Conservation (phyloP, 2,888 invertebrate genomes). For the Troides helena region DNA sequence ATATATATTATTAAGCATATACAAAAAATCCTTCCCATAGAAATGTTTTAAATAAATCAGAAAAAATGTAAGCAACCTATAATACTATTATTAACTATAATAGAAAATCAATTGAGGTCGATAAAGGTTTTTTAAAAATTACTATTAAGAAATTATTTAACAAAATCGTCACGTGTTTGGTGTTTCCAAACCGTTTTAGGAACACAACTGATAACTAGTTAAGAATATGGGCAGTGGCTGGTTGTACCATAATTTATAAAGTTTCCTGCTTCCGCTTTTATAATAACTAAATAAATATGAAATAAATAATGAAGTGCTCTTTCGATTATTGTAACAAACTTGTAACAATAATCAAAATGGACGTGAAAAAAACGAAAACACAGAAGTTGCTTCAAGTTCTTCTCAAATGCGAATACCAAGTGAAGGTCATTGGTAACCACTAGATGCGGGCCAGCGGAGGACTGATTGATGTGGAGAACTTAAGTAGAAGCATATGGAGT, state of each 20-base stretch:
- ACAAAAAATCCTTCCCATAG: not conserved
- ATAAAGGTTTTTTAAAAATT: constrained; percentile 4
- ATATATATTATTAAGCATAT: constrained; percentile 10
- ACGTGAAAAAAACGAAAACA: too few species aligned
- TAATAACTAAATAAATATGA: constrained; percentile 1
- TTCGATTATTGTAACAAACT: not conserved
- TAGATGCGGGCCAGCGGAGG: too few species aligned
- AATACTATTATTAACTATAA: constrained; percentile 2
- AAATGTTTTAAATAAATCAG: constrained; percentile 19
- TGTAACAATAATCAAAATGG: not conserved
- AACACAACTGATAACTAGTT: constrained; percentile 10
- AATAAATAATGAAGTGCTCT: not conserved
- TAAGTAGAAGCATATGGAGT: too few species aligned
- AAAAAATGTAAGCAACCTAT: constrained; percentile 23
- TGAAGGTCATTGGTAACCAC: too few species aligned
- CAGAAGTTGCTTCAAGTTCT: too few species aligned
- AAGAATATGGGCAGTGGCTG: constrained; percentile 10
- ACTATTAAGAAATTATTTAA: not conserved
- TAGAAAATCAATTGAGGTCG: not conserved
- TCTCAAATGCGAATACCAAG: too few species aligned
- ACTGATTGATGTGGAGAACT: too few species aligned
- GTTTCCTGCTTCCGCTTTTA: not conserved
- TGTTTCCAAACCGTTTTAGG: constrained; percentile 3
- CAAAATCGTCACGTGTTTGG: not conserved
- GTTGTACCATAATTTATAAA: not conserved